Percentiles rank a stretch among this genome's conserved stretches.
phyloP scores from a whole-genome alignment of 2,888 invertebrate genomes.

The Agonum fuliginosum region DNA sequence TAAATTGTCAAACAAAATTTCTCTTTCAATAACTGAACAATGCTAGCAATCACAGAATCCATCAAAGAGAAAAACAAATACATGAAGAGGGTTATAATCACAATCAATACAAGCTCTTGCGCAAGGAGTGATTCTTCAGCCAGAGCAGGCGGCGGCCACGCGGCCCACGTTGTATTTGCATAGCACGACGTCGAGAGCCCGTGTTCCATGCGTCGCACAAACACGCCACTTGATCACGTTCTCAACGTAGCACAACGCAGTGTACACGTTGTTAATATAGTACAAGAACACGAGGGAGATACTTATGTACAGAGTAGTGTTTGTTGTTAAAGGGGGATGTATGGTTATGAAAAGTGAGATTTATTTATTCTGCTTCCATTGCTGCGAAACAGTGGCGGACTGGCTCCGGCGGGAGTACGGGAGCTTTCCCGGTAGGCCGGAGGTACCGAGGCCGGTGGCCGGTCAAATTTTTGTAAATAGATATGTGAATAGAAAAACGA shows the following conservation, averaged over 20 bases:
- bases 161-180: slow-evolving; percentile 15
- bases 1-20: not conserved
- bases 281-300: slow-evolving; percentile 1
- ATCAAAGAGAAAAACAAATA: not conserved
- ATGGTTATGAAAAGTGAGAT: slow-evolving; percentile 1
- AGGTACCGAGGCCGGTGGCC: too few relatives aligned
- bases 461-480: too few relatives aligned
- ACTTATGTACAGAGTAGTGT: not conserved
- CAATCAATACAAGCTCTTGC: slow-evolving; percentile 37
- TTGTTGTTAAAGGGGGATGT: slow-evolving; percentile 20
- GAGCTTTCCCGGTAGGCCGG: too few relatives aligned
- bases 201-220: slow-evolving; percentile 17
- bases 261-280: too few relatives aligned
- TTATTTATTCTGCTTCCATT: too few relatives aligned
- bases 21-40: not conserved
- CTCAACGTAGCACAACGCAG: not conserved
- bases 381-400: too few relatives aligned
- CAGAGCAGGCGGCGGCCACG: not conserved
- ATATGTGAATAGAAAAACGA: too few relatives aligned
- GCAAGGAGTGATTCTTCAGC: slow-evolving; percentile 39
- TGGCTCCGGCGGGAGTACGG: too few relatives aligned
- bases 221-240: slow-evolving; percentile 51
- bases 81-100: not conserved
- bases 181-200: slow-evolving; percentile 27
- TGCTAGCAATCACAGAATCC: not conserved